Percentiles rank a stretch among this genome's conserved stretches.
Conservation (phyloP, 2,888 invertebrate species). For the Kryphioiulus occultus region DNA sequence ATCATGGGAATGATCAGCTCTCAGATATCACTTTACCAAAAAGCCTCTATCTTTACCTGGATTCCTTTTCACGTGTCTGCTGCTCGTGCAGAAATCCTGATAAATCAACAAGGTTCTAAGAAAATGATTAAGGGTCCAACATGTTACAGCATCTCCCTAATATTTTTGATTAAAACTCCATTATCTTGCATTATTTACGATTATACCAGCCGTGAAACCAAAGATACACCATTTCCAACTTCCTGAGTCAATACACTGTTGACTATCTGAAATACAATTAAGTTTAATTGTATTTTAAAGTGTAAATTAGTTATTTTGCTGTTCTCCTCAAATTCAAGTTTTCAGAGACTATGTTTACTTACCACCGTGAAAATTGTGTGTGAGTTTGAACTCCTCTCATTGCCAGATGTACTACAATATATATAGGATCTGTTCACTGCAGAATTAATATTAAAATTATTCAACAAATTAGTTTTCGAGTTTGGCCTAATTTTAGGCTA, state of each 20-base stretch:
- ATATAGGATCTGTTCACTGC: constrained; percentile 63
- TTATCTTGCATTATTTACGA: neutral
- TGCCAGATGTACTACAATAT: constrained; percentile 88
- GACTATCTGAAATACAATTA: constrained; percentile 66
- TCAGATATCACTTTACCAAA: too few species aligned
- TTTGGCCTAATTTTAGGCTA: neutral
- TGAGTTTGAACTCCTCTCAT: constrained; percentile 85
- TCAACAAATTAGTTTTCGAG: neutral
- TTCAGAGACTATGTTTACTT: constrained; percentile 65
- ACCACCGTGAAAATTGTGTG: constrained; percentile 89
- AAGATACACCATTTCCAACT: constrained; percentile 68
- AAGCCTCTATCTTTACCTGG: constrained; percentile 86
- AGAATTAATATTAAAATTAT: constrained; percentile 55
- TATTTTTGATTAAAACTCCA: neutral
- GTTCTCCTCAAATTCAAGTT: neutral
- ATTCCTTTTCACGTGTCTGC: constrained; percentile 79
- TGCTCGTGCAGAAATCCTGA: constrained; percentile 88
- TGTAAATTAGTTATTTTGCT: too few species aligned
- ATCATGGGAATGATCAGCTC: too few species aligned
- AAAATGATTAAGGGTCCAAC: neutral
- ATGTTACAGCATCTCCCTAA: neutral
- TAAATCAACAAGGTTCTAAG: constrained; percentile 81
- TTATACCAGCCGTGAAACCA: constrained; percentile 73
- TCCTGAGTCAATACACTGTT: constrained; percentile 67
- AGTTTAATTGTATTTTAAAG: neutral